Evolutionary conservation across 2,797 vertebrate species (phyloP).

Genomic region (Bothrops alternatus): DNA sequence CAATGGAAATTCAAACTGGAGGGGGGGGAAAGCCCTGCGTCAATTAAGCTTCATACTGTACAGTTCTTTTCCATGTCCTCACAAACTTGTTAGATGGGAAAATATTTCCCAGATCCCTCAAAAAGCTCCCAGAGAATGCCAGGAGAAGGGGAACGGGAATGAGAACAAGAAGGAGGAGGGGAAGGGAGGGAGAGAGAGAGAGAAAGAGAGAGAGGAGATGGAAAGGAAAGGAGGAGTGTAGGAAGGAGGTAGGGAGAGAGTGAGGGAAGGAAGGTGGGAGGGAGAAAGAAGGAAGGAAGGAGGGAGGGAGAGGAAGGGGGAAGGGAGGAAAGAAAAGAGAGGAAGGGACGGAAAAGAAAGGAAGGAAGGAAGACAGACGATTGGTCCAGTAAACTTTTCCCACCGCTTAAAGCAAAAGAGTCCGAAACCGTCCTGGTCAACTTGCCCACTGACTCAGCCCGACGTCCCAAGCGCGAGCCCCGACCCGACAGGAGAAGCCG

Average conservation of each 20-base stretch:
- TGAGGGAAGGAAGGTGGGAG: no score
- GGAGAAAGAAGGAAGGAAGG: no score
- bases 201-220: rapidly evolving
- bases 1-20: neutral
- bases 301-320: neutral
- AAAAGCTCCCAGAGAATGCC: neutral
- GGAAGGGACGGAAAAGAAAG: no score
- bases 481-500: neutral
- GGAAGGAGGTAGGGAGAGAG: neutral
- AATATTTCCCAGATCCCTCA: neutral
- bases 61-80: neutral
- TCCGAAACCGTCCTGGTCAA: neutral
- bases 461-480: neutral
- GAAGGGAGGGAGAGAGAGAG: rapidly evolving
- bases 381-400: neutral
- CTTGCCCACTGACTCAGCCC: neutral
- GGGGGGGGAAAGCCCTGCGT: no score
- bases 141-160: neutral
- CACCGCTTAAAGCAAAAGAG: neutral
- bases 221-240: neutral
- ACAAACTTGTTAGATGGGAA: neutral
- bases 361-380: no score
- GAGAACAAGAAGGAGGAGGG: no score
- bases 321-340: neutral
- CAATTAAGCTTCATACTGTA: neutral